Percentiles rank a stretch among this genome's conserved stretches.
These are phyloP conservation scores for Lucifuga dentata DNA, from an alignment of 2,113 vertebrate species.

Conservation along the genomic window DNA sequence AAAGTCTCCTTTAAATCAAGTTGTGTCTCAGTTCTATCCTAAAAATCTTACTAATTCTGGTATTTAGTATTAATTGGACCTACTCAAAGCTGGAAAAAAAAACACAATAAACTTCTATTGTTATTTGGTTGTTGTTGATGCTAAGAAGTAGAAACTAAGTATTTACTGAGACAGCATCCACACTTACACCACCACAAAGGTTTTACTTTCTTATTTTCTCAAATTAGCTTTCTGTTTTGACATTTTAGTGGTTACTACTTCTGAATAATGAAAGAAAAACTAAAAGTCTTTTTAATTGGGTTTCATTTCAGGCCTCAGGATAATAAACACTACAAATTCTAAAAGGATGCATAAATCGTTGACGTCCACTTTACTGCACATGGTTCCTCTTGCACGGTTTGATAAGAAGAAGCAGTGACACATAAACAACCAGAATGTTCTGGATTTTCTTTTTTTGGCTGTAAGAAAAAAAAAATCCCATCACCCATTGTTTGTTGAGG, in stretches of 20 bases:
- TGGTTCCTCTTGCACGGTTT: not conserved
- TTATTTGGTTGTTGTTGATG: no score
- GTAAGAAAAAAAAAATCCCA: slow-evolving; percentile 40
- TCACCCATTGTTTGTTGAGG: slow-evolving; percentile 59
- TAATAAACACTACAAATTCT: not conserved
- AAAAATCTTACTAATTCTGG: no score
- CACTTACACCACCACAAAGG: no score
- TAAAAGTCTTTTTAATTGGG: not conserved
- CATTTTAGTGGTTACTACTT: not conserved
- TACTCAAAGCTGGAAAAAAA: no score
- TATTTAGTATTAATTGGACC: no score
- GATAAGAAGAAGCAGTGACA: slow-evolving; percentile 30
- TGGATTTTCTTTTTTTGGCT: slow-evolving; percentile 28
- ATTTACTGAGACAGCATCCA: no score
- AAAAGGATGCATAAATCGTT: not conserved
- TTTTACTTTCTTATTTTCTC: no score
- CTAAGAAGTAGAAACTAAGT: no score
- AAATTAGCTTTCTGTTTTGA: not conserved
- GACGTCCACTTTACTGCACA: not conserved
- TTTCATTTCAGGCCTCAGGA: not conserved
- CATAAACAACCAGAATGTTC: slow-evolving; percentile 41
- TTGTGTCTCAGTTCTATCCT: no score
- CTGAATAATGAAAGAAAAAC: not conserved
- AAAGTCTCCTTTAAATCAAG: no score
- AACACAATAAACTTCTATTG: no score